phyloP scores from a whole-genome alignment of 2,888 invertebrate species.

The Dyspetes luteomarginatus region DNA sequence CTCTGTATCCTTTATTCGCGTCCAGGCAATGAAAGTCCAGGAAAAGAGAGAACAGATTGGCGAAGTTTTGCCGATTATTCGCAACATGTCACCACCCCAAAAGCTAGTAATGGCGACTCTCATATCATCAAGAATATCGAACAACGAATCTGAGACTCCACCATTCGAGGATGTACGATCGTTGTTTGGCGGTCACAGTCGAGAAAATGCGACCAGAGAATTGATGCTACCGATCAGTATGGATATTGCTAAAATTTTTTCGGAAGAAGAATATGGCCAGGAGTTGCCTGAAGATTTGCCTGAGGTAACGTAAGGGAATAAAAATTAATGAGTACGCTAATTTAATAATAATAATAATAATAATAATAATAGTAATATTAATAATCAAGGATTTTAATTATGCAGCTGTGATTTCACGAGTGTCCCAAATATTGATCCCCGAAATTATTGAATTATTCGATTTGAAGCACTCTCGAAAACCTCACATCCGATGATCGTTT shows the following conservation, averaged over 20 bases:
- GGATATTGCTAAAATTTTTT: conserved; percentile 87
- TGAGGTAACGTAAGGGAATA: conserved; percentile 73
- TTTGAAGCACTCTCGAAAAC: background rate
- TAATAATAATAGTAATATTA: background rate
- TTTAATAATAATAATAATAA: background rate
- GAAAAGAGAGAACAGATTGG: conserved; percentile 86
- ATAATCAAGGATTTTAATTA: background rate
- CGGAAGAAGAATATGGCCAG: conserved; percentile 75
- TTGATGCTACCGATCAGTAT: conserved; percentile 87
- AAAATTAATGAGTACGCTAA: background rate
- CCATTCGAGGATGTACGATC: conserved; percentile 83
- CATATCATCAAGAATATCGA: conserved; percentile 84
- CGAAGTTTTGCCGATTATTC: conserved; percentile 87
- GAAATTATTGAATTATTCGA: conserved; percentile 6
- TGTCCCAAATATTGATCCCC: conserved; percentile 2
- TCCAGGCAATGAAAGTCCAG: conserved; percentile 85
- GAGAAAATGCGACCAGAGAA: conserved; percentile 84
- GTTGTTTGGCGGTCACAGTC: conserved; percentile 84
- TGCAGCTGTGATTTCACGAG: background rate
- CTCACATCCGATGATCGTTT: background rate
- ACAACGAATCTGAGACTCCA: conserved; percentile 63
- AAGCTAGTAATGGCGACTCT: conserved; percentile 87
- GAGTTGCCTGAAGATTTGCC: conserved; percentile 76
- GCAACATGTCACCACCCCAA: conserved; percentile 87
- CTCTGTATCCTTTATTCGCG: no score